Conservation (phyloP, 2,797 vertebrate species). For the Enteromius mattozi region DNA sequence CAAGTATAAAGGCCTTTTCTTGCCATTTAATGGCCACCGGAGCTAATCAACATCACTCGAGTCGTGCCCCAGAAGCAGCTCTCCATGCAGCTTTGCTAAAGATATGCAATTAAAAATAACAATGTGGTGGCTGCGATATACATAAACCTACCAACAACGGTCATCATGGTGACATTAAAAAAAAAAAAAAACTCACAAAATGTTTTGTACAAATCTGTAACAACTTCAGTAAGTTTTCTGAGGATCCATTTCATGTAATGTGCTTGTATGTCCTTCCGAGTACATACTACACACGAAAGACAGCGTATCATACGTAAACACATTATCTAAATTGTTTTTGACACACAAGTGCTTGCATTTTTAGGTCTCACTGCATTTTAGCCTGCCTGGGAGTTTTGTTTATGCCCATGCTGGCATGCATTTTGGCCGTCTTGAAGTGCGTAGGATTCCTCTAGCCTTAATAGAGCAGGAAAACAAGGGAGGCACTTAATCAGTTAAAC, state of each 20-base stretch:
- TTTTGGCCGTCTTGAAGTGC: background rate
- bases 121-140: background rate
- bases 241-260: background rate
- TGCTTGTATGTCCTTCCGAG: background rate
- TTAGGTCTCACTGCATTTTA: background rate
- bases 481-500: background rate
- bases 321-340: background rate
- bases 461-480: background rate
- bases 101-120: background rate
- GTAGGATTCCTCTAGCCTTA: background rate
- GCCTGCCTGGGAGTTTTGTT: background rate
- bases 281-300: background rate
- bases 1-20: background rate
- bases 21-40: too few relatives aligned
- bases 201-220: background rate
- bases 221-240: background rate
- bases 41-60: too few relatives aligned
- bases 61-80: background rate
- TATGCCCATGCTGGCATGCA: background rate
- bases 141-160: background rate
- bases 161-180: background rate
- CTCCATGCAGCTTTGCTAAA: background rate
- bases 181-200: background rate
- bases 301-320: background rate
- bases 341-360: background rate